Base-by-base conservation (phyloP, 1,140 invertebrate genomes). In the Drosophila funebris region DNA sequence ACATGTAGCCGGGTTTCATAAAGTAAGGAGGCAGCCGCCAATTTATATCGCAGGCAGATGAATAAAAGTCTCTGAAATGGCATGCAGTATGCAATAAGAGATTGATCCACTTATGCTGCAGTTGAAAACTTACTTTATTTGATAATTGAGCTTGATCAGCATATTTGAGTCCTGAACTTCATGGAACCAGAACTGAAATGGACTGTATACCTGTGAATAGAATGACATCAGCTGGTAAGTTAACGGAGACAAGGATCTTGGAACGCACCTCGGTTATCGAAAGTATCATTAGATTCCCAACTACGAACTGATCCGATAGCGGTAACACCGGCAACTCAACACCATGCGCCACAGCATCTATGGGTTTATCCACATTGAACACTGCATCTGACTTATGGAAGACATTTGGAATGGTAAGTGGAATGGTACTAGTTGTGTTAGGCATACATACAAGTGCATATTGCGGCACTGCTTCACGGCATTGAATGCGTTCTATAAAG, bases 151-250 rank as follows among this genome's bases (percentile, higher is more conserved):
- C 0, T 43, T 9, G 0, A 14, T 1, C 5, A 82, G 8, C 2
- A 27, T 0, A 1, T 8, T 3, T 0, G 7, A 8, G 4, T 44
- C 60, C 0, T 22, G 3, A 0, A 11, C 6, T 1, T 11, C 31
- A 0, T 63, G 72, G 3, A 82, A 83, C 79, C 79, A 82, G 13
- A 82, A 82, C 13, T 82, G 79, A 64, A 83, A 82, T 0, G 79
- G 79, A 2, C 56, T 67, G 8, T 78, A 82, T 0, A 69, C 22
- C 77, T 79, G 20, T 33, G 4, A 1, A 27, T 6, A 8, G 22
- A 36, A 6, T 2, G 3, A 4, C 24, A 3, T 16, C 4, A 48
- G 1, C 14, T 5, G n/a, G 14, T 36, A 6, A 13, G 0, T n/a
- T n/a, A n/a, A n/a, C n/a, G n/a, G 3, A 14, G 3, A 9, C 14